Conservation (phyloP, 2,113 vertebrate genomes). For the Pedionomus torquatus region DNA sequence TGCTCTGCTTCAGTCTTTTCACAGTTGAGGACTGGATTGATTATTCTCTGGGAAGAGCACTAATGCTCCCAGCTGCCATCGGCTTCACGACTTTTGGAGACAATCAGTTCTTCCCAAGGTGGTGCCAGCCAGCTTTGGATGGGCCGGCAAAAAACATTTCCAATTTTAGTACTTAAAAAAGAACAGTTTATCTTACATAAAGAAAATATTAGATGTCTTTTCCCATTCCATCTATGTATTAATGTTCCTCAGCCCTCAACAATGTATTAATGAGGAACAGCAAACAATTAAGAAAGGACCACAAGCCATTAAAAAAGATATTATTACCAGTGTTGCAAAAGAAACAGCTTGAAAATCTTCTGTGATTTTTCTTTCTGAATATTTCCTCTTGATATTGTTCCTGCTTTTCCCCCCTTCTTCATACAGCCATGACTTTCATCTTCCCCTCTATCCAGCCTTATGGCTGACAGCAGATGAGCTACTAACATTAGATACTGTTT, state of each 20-base stretch:
- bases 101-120: neutral
- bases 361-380: neutral
- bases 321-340: neutral
- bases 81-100: neutral
- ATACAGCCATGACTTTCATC: neutral
- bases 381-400: neutral
- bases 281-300: neutral
- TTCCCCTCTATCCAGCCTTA: neutral
- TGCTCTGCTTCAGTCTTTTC: neutral
- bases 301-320: neutral
- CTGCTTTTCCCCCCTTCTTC: neutral
- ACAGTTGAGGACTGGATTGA: neutral
- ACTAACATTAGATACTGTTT: neutral
- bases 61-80: neutral
- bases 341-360: constrained; percentile 19
- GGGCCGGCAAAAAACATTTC: neutral
- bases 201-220: neutral
- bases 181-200: neutral
- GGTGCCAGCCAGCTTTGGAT: neutral
- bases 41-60: neutral
- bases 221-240: neutral
- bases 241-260: neutral
- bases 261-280: neutral
- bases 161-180: neutral
- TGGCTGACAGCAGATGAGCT: neutral